Evolutionary conservation across 1,140 invertebrate species (phyloP).

Genomic region (Zaprionus vittiger): DNA sequence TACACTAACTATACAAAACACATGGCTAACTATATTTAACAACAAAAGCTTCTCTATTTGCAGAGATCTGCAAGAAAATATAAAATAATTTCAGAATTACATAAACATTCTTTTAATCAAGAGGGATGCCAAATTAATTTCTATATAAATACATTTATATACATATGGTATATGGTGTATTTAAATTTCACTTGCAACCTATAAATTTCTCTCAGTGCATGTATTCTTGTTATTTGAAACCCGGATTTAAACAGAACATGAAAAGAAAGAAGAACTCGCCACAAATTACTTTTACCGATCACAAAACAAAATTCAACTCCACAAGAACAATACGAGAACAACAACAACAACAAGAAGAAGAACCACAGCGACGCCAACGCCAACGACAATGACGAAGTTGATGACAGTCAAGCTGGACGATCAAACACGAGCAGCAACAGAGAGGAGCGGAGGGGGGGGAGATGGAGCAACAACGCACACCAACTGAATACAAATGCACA

Average conservation of each 20-base stretch:
- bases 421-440: neutral
- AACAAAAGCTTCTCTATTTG: neutral
- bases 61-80: neutral
- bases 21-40: neutral
- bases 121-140: neutral
- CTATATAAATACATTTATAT: neutral
- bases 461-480: constrained; percentile 45
- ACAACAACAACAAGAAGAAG: constrained; percentile 20
- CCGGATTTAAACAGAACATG: constrained; percentile 74
- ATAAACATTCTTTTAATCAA: neutral
- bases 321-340: constrained; percentile 20
- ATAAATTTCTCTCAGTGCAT: constrained; percentile 48
- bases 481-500: constrained; percentile 73
- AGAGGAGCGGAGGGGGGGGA: neutral
- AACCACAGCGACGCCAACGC: constrained; percentile 23
- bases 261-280: constrained; percentile 70
- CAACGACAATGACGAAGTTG: constrained; percentile 27
- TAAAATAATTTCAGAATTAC: neutral
- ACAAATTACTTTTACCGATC: constrained; percentile 80
- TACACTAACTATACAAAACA: neutral
- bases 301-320: constrained; percentile 38
- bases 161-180: no score
- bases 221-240: constrained; percentile 73
- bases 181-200: neutral
- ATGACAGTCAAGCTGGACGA: constrained; percentile 48